These are phyloP conservation scores for Parapsyche elsis DNA, from an alignment of 1,140 invertebrate genomes.

Conservation along the genomic window DNA sequence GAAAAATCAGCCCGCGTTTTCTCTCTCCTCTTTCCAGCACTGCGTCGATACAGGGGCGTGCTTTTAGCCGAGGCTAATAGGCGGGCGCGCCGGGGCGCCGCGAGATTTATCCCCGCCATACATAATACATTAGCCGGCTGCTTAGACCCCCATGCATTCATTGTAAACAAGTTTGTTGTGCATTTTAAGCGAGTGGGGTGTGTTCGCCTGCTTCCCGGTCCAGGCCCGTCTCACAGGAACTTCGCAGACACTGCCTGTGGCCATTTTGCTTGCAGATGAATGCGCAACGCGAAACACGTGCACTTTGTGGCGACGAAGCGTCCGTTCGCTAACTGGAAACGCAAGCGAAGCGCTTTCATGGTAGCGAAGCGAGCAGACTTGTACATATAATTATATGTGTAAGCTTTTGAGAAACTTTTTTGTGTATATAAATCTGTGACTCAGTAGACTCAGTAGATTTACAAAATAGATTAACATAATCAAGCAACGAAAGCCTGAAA, in stretches of 20 bases:
- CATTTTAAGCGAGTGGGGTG: constrained; percentile 21
- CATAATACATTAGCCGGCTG: constrained; percentile 7
- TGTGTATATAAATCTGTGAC: too few species aligned
- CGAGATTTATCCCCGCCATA: constrained; percentile 19
- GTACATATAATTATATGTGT: too few species aligned
- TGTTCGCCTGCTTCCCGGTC: neutral
- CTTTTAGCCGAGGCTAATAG: constrained; percentile 16
- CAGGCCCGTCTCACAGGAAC: neutral
- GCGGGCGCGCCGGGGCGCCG: neutral
- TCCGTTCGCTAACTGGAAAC: too few species aligned
- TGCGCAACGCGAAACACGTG: neutral
- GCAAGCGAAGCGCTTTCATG: too few species aligned
- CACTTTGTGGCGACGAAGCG: too few species aligned
- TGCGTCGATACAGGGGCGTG: neutral
- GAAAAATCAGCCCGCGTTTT: constrained; percentile 1
- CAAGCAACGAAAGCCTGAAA: too few species aligned
- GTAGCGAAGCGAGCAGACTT: too few species aligned
- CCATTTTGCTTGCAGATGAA: neutral
- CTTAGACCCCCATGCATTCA: neutral
- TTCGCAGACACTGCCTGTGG: neutral
- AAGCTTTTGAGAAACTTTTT: too few species aligned
- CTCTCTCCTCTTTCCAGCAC: too few species aligned
- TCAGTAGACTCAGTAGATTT: too few species aligned
- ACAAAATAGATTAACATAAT: too few species aligned
- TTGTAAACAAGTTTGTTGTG: constrained; percentile 19